Evolutionary conservation across 2,113 vertebrate species (phyloP), one percentile per base, ranked within the genome.

Genomic region (Haemorhous mexicanus): DNA sequence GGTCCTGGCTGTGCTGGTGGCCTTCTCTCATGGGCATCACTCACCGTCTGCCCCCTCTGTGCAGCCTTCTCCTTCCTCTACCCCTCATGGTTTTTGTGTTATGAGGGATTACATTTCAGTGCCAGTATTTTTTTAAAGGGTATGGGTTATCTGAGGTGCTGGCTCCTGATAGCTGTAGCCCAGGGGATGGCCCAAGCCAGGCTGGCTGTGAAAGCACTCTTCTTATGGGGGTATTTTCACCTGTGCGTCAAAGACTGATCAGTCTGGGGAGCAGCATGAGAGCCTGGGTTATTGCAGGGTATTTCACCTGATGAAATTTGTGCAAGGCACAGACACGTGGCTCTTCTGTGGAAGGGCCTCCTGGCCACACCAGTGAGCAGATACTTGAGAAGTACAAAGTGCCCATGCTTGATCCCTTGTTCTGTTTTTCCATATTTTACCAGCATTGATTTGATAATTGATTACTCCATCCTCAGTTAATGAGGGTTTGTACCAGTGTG

Each of bases 71-170:
- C 33, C 27, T 67, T 67, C 26, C 72, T 33, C 33, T 75, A 30
- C 19, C 26, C 33, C 56, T 87, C 56, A 11, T 49, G 81, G 81
- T 76, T 91, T 91, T 86, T 77, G 46, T 68, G 84, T 89, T 94
- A 52, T 13, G 56, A 86, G 47, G 80, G 89, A 83, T 94, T 94
- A 19, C 61, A 30, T 93, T 93, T 97, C 94, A 78, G 11, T 64
- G 61, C 16, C 93, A 41, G 19, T 67, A 18, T 92, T 77, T 91
- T 47, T 90, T 67, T 67, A 93, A 97, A 90, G 94, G 94, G 52
- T 90, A 67, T 52, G 52, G 80, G 93, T 95, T 94, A 93, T 87
- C 52, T 46, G 83, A 93, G 91, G 61, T 78, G 47, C 56, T 64
- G 80, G 56, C 61, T 89, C 80, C 19, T 0, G 1, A 50, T 67